phyloP scores from a whole-genome alignment of 2,888 invertebrate species.

The Xestia sexstrigata region DNA sequence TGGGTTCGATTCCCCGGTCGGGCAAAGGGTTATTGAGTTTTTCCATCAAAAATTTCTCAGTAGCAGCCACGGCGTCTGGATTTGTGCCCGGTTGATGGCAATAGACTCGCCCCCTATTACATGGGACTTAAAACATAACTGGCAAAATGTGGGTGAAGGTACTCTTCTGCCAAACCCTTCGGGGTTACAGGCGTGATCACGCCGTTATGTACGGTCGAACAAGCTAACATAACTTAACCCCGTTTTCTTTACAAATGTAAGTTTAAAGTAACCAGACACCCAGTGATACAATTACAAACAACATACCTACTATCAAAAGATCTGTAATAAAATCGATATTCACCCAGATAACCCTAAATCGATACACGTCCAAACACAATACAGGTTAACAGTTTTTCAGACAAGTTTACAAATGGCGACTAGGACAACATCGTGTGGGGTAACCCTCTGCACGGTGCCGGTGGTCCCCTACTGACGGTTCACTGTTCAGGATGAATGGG shows the following conservation, averaged over 20 bases:
- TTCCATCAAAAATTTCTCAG: too few species aligned
- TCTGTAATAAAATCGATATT: slow-evolving; percentile 42
- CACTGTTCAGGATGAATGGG: slow-evolving; percentile 44
- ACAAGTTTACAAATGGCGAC: slow-evolving; percentile 58
- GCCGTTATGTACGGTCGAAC: too few species aligned
- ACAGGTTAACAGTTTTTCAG: slow-evolving; percentile 47
- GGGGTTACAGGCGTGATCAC: too few species aligned
- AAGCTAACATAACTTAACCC: too few species aligned
- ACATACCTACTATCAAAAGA: slow-evolving; percentile 9
- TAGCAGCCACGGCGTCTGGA: too few species aligned
- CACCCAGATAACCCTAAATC: slow-evolving; percentile 51
- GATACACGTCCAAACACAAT: slow-evolving; percentile 52
- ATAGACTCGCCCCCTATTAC: too few species aligned
- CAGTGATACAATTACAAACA: neutral
- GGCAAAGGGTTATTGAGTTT: too few species aligned
- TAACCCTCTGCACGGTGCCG: slow-evolving; percentile 48
- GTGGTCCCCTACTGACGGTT: slow-evolving; percentile 58
- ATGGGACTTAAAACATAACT: too few species aligned
- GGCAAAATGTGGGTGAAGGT: too few species aligned
- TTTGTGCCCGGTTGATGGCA: too few species aligned
- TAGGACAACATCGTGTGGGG: slow-evolving; percentile 55
- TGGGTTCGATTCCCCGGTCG: too few species aligned
- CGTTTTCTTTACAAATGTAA: neutral
- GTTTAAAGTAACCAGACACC: neutral
- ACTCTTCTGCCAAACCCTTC: too few species aligned